Evolutionary conservation across 1,140 invertebrate species (phyloP), one percentile per base, ranked within the genome.

Genomic region (Campoletis sonorensis): DNA sequence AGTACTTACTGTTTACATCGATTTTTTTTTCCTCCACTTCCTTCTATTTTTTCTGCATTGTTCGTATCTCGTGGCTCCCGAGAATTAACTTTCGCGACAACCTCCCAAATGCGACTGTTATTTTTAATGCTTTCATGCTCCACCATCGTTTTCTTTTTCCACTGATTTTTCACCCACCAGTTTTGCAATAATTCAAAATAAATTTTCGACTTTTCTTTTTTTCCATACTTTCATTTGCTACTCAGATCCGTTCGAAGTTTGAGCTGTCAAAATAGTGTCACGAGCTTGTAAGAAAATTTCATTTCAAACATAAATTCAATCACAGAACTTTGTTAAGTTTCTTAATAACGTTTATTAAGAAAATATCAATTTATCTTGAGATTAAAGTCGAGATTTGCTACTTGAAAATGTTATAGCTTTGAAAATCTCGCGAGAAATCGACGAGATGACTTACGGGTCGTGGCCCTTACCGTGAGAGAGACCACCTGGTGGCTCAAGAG

Each of bases 401-500:
- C 51, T 75, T 49, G 51, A 27, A 21, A 75, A 49, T 72, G 33
- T 8, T 30, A 71, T 71, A 54, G 1, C 40, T 15, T 4, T 27
- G 75, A 58, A 18, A 4, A 23, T 23, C 13, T 61, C 18, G 15
- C 18, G 49, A 33, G 27, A 33, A 27, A 61, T 77, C 51, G 30
- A 58, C 75, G 58, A 77, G 51, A 61, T 45, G 37, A 33, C 49
- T 15, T 18, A 7, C 0, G 54, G 61, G 61, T 26, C 61, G 61
- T 64, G 61, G 27, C 61, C 61, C 61, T 64, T 10, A 4, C 61
- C 61, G 61, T 64, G 61, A 64, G 61, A 58, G 54, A 64, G 61
- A 64, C 81, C 30, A 82, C 71, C 77, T 75, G 81, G 68, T 73
- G 54, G 27, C 54, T 67, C 21, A 21, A 23, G 54, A 64, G 40